Base-by-base conservation (phyloP, 1,140 invertebrate genomes). In the Lordiphosa stackelbergi region DNA sequence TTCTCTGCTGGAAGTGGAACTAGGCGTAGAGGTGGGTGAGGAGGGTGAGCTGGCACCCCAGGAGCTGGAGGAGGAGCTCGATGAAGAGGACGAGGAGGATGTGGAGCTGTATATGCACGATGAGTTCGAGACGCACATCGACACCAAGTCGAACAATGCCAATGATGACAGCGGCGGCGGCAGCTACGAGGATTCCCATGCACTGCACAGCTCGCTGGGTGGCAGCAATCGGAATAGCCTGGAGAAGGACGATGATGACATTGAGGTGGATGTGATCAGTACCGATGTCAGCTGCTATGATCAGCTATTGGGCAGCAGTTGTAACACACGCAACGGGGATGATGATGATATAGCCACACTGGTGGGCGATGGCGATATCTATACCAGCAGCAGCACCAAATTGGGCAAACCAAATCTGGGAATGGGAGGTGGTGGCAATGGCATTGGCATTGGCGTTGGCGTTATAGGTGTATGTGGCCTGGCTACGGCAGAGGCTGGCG, bases 41-140 rank as follows among this genome's bases (percentile, higher is more conserved):
- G 78, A 84, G 35, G 60, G 60, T 31, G 65, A 69, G 9, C 48
- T 66, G 9, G 54, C 70, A 9, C 49, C 63, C 0, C 86, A 69
- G 28, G 43, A 66, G 7, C 24, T 57, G n/a, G 61, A 71, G 6
- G 73, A 77, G 37, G 63, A 77, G n/a, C 34, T 52, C 4, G 71
- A 61, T 6, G 72, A 62, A 5, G 71, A 65, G 46, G 83, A 78
- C 1, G 85, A 88, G n/a, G 78, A 74, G 19, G 75, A 66, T 1
- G 73, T 58, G 5, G 85, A 81, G 42, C 66, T 85, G 6, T 85
- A 73, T 7, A 88, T 91, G 62, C 89, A 91, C 36, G 90, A 91
- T 12, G 89, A 90, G n/a, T 89, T 89, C 28, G 91, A 93, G 19
- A 87, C 83, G 36, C 75, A 86, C 59, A 85, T 86, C 55, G 79